Base-by-base conservation (phyloP, 2,113 vertebrate species). In the Dromiciops gliroides region DNA sequence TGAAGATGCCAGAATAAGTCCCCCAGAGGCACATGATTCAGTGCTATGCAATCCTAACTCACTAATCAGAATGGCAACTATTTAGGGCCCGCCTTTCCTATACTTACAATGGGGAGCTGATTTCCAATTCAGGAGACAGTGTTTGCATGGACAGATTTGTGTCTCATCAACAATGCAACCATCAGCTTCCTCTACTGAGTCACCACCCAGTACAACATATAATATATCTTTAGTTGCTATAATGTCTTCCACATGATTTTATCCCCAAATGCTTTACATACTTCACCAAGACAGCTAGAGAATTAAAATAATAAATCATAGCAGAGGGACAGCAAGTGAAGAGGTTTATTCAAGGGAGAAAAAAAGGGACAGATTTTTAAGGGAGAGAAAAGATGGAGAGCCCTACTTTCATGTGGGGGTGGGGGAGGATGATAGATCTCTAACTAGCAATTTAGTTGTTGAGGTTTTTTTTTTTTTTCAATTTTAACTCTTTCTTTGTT, bases 301-400 rank as follows among this genome's bases (percentile, higher is more conserved):
- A 98, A 98, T 97, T 97, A 97, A 97, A 97, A 96, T 96, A 96
- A 97, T 97, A 97, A 97, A 97, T 98, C 97, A 97, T 96, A 93
- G 93, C n/a, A 37, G 16, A 5, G 67, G 83, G 92, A 93, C 92
- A 28, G 93, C 89, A 94, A 93, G 92, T 89, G 48, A 90, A 94
- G 89, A 89, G 91, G 93, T 93, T 96, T 92, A 92, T 91, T 94
- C 95, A 93, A 90, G 95, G 53, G 51, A 95, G 90, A 90, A 37
- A 92, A 89, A 89, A 49, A 94, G 53, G 94, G 92, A 89, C 92
- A 96, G 95, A 67, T 93, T 95, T 96, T 92, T 91, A 89, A 14
- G 0, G 0, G 93, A 95, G 93, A 88, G 37, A 51, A 52, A 94
- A 98, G 95, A 96, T 94, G 93, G 96, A 90, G 26, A 93, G 75